phyloP scores from a whole-genome alignment of 2,113 vertebrate genomes.

The Stictonetta naevosa region DNA sequence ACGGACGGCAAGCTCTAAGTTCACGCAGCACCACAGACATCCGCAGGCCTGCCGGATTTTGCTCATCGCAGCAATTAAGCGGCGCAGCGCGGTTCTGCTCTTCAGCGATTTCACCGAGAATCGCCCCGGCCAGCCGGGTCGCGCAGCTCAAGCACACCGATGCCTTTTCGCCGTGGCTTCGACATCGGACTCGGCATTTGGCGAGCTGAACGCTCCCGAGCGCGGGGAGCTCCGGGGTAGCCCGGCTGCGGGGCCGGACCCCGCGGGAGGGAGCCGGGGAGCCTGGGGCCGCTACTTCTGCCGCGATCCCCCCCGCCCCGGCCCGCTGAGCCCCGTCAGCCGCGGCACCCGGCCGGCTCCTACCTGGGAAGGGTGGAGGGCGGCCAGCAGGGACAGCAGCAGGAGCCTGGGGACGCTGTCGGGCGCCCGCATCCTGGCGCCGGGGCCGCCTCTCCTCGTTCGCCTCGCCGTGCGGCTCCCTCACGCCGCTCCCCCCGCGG shows the following conservation, averaged over 20 bases:
- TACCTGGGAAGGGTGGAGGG: conserved; percentile 91
- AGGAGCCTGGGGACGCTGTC: conserved; percentile 84
- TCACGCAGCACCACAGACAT: too few relatives aligned
- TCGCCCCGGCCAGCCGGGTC: too few relatives aligned
- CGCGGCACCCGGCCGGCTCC: conserved; percentile 34
- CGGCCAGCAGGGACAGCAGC: conserved; percentile 83
- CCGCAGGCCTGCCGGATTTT: too few relatives aligned
- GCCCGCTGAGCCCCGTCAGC: neutral
- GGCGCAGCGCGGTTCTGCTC: too few relatives aligned
- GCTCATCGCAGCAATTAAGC: too few relatives aligned
- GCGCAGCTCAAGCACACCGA: too few relatives aligned
- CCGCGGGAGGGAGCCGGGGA: too few relatives aligned
- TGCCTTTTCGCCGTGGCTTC: neutral
- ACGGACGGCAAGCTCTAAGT: neutral
- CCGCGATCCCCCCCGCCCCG: too few relatives aligned
- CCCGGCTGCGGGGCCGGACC: neutral
- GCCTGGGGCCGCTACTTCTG: too few relatives aligned
- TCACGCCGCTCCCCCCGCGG: conserved; percentile 64
- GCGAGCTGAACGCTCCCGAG: neutral
- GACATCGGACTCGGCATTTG: neutral
- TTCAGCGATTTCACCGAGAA: too few relatives aligned
- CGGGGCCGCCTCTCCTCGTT: neutral
- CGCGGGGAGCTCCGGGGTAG: too few relatives aligned
- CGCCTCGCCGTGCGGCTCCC: conserved; percentile 22
- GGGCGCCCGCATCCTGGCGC: conserved; percentile 87